Evolutionary conservation across 1,140 invertebrate genomes (phyloP).

Genomic region (Aphidius gifuensis): DNA sequence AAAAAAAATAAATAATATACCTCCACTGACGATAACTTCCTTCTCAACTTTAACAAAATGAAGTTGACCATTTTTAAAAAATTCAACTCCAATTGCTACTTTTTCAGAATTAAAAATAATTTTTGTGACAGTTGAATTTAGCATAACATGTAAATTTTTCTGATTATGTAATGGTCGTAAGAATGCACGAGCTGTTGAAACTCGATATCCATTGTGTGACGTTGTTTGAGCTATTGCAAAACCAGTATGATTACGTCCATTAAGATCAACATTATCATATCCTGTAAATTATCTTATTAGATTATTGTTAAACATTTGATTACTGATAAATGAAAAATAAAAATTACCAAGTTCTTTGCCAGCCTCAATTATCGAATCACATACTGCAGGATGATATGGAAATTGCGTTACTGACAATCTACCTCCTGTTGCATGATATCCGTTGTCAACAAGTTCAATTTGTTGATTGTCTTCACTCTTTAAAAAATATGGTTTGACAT

Average conservation of each 20-base stretch:
- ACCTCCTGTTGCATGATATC: conserved; percentile 47
- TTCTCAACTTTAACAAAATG: conserved; percentile 38
- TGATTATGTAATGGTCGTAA: conserved; percentile 60
- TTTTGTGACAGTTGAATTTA: conserved; percentile 68
- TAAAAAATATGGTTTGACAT: conserved; percentile 58
- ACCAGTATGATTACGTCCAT: conserved; percentile 55
- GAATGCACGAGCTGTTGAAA: conserved; percentile 68
- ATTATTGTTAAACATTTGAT: too few relatives aligned
- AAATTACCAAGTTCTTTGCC: background rate
- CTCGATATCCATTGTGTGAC: conserved; percentile 61
- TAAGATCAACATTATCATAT: conserved; percentile 53
- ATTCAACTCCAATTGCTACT: conserved; percentile 62
- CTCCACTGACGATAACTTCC: conserved; percentile 59
- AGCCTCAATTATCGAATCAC: conserved; percentile 30
- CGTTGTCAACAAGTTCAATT: conserved; percentile 40
- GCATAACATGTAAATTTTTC: conserved; percentile 68
- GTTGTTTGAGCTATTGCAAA: conserved; percentile 57
- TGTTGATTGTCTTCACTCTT: conserved; percentile 57
- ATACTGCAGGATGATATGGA: conserved; percentile 46
- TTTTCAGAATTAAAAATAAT: conserved; percentile 57
- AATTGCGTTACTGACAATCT: conserved; percentile 52
- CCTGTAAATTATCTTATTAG: too few relatives aligned
- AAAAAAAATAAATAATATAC: conserved; percentile 28
- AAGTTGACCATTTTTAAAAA: conserved; percentile 36
- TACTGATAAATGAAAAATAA: too few relatives aligned